Conservation (phyloP, 30 jellyfish, hydroid and myxozoan genomes). For the Pseudorhiza aurosa region DNA sequence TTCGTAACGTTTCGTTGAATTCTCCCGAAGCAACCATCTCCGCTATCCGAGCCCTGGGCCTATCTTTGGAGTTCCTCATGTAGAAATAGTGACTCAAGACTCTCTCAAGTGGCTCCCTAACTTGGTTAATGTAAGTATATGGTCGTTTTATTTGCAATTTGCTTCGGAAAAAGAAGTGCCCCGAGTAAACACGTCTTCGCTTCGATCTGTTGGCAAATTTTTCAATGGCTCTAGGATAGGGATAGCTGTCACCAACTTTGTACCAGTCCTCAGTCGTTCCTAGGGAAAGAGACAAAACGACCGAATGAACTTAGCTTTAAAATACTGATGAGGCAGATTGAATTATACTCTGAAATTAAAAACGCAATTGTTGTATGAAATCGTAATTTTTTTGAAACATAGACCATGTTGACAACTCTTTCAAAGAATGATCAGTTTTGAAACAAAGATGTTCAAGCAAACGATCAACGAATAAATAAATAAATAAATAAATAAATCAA, state of each 20-base stretch:
- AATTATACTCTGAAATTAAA: too few relatives aligned
- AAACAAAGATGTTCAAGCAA: too few relatives aligned
- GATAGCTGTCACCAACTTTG: conserved; percentile 83
- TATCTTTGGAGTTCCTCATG: conserved; percentile 65
- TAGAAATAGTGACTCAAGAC: conserved; percentile 77
- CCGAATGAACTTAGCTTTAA: background rate
- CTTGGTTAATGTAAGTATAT: conserved; percentile 81
- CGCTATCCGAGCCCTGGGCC: conserved; percentile 73
- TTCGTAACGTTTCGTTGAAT: conserved; percentile 73
- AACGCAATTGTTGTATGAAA: too few relatives aligned
- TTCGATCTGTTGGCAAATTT: conserved; percentile 24
- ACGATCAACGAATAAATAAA: background rate
- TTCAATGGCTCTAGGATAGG: conserved; percentile 85
- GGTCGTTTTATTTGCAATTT: conserved; percentile 29
- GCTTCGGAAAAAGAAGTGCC: conserved; percentile 82
- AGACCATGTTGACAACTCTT: too few relatives aligned
- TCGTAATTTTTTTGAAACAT: too few relatives aligned
- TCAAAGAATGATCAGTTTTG: too few relatives aligned
- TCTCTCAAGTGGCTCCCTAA: conserved; percentile 87
- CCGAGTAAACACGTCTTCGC: conserved; percentile 47
- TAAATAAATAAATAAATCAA: background rate
- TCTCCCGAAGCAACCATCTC: conserved; percentile 76
- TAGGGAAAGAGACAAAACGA: background rate
- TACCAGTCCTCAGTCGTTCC: conserved; percentile 97
- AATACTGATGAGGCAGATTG: too few relatives aligned